phyloP scores from a whole-genome alignment of 2,888 invertebrate species.

The Chrysolina americana region DNA sequence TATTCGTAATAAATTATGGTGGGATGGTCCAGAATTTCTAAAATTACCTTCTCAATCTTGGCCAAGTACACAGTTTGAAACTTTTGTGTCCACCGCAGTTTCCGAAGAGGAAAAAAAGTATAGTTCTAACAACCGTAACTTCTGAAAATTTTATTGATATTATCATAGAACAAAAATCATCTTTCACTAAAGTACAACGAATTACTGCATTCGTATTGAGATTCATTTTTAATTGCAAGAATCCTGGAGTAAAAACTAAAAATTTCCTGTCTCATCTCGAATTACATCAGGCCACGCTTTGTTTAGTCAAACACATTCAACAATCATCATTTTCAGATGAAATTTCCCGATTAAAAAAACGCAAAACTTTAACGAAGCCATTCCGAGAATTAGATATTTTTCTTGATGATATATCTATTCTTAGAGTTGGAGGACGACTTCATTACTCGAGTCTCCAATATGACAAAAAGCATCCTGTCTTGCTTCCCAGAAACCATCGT shows the following conservation, averaged over 20 bases:
- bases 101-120: background rate
- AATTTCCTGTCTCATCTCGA: background rate
- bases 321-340: constrained; percentile 8
- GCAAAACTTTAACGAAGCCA: background rate
- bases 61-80: background rate
- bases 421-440: constrained; percentile 15
- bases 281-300: background rate
- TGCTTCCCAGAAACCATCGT: background rate
- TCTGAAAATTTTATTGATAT: background rate
- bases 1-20: constrained; percentile 1
- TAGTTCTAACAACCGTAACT: background rate
- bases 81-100: background rate
- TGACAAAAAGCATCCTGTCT: constrained; percentile 35
- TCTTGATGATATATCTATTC: constrained; percentile 11
- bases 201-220: constrained; percentile 3
- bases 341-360: background rate
- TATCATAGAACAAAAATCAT: constrained; percentile 11
- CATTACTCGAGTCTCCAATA: constrained; percentile 10
- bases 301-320: constrained; percentile 8
- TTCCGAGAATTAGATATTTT: background rate
- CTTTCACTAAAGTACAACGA: constrained; percentile 12
- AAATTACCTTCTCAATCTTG: background rate
- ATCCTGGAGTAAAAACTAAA: background rate
- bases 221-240: constrained; percentile 17
- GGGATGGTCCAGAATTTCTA: background rate